These are phyloP conservation scores for Apogon talboti DNA, from an alignment of 2,797 vertebrate genomes.

Conservation along the genomic window DNA sequence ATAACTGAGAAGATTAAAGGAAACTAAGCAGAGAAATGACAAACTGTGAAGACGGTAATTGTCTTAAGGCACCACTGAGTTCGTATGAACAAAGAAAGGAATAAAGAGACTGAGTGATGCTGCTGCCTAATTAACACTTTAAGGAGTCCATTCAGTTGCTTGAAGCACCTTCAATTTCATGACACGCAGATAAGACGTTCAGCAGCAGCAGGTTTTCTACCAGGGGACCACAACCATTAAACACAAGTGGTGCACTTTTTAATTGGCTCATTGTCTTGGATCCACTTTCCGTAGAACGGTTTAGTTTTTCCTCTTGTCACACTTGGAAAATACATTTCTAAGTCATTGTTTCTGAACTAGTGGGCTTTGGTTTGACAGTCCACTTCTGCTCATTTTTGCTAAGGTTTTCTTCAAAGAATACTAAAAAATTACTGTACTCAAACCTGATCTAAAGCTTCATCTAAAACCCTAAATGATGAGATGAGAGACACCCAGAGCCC, in stretches of 20 bases:
- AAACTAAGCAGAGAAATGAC: background rate
- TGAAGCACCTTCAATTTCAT: slow-evolving; percentile 51
- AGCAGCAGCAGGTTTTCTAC: slow-evolving; percentile 47
- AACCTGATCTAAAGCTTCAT: no score
- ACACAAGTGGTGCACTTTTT: slow-evolving; percentile 51
- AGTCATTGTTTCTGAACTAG: background rate
- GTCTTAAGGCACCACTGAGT: slow-evolving; percentile 32
- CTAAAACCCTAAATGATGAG: no score
- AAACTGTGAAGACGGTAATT: slow-evolving; percentile 17
- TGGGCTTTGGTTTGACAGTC: background rate
- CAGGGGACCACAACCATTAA: slow-evolving; percentile 35
- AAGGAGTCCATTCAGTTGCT: slow-evolving; percentile 50
- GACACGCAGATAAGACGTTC: slow-evolving; percentile 35
- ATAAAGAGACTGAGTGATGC: slow-evolving; percentile 36
- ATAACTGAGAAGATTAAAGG: background rate
- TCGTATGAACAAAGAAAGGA: slow-evolving; percentile 55
- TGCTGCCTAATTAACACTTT: slow-evolving; percentile 57
- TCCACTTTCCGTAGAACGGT: slow-evolving; percentile 28
- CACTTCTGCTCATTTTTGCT: background rate
- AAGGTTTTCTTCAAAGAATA: background rate
- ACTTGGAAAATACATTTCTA: background rate
- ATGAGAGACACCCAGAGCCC: no score
- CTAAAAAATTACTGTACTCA: background rate
- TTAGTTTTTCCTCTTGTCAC: background rate
- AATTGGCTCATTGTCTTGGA: slow-evolving; percentile 60